A percentile compares a stretch with the other conserved stretches of the same genome.
Evolutionary conservation across 2,113 vertebrate species (phyloP).

Genomic region (Anolis sagrei): DNA sequence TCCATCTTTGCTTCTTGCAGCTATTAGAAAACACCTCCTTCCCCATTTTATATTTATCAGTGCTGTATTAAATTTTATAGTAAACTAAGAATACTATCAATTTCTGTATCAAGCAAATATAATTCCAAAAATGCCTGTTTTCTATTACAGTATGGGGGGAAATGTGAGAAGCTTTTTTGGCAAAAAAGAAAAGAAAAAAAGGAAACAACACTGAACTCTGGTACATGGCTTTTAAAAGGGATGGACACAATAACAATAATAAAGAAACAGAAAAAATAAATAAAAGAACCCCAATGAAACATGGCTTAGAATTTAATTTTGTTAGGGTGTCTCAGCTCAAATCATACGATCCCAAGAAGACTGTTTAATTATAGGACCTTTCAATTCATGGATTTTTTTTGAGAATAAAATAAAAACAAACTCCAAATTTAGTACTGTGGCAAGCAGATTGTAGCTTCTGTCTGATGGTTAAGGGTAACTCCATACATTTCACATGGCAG

Average conservation of each 20-base stretch:
- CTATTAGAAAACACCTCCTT: neutral
- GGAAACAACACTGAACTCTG: neutral
- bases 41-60: neutral
- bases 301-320: neutral
- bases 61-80: neutral
- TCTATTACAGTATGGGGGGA: neutral
- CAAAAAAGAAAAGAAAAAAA: neutral
- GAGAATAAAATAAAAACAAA: no score
- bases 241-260: neutral
- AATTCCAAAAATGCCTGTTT: neutral
- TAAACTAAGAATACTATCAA: neutral
- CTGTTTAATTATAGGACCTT: constrained; percentile 21
- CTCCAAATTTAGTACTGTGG: constrained; percentile 33
- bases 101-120: neutral
- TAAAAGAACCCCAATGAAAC: neutral
- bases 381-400: constrained; percentile 7
- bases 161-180: neutral
- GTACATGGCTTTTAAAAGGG: neutral
- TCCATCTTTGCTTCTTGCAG: neutral
- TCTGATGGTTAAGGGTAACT: constrained; percentile 47
- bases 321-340: neutral
- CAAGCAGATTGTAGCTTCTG: constrained; percentile 52
- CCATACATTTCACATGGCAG: constrained; percentile 54
- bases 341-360: constrained; percentile 17
- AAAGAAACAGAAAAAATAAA: constrained; percentile 20